A percentile compares a stretch with the other conserved stretches of the same genome.
Evolutionary conservation across 2,888 invertebrate genomes (phyloP).

Genomic region (Glyphotaelius pellucidus): DNA sequence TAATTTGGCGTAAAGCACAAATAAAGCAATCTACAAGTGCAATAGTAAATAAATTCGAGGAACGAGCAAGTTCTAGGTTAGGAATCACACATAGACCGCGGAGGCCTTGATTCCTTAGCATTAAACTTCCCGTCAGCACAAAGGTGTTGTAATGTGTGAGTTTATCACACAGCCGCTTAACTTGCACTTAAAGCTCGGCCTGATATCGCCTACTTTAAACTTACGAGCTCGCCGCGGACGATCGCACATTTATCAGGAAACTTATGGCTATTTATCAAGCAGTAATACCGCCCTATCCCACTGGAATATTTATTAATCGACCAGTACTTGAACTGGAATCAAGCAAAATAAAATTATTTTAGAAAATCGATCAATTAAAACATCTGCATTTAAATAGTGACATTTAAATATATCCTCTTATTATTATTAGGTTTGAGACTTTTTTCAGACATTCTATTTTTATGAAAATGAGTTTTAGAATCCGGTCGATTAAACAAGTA

Average conservation of each 20-base stretch:
- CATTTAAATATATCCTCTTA: too few relatives aligned
- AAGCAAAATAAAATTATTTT: background rate
- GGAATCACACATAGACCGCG: background rate
- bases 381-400: too few relatives aligned
- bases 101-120: background rate
- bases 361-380: too few relatives aligned
- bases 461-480: too few relatives aligned
- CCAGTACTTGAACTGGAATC: background rate
- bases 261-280: slow-evolving; percentile 19
- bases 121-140: slow-evolving; percentile 3
- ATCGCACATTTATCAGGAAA: slow-evolving; percentile 17
- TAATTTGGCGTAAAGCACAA: background rate
- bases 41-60: background rate
- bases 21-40: background rate
- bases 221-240: slow-evolving; percentile 2
- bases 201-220: slow-evolving; percentile 9
- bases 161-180: background rate
- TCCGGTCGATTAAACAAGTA: too few relatives aligned
- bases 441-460: too few relatives aligned
- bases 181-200: background rate
- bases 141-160: background rate
- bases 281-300: background rate
- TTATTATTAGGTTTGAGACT: too few relatives aligned
- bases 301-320: background rate
- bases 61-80: background rate